Conservation (phyloP, 2,113 vertebrate species). For the Triplophysa dalaica region DNA sequence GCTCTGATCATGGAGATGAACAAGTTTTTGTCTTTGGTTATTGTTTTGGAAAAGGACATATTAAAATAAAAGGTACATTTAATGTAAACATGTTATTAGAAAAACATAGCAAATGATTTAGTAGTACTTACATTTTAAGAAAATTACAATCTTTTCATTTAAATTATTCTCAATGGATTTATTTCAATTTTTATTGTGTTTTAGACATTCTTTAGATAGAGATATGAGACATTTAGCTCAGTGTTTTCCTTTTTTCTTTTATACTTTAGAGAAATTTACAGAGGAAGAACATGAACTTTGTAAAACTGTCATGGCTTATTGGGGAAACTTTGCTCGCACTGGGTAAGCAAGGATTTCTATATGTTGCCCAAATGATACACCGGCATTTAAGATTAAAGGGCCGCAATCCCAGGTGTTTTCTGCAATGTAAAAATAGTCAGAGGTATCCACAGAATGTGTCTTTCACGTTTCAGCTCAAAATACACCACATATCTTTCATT, state of each 20-base stretch:
- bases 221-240: background rate
- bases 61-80: slow-evolving; percentile 21
- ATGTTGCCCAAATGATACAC: background rate
- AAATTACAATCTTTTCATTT: too few species aligned
- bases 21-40: slow-evolving; percentile 78
- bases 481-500: too few species aligned
- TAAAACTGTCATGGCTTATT: slow-evolving; percentile 72
- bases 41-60: slow-evolving; percentile 73
- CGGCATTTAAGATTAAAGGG: too few species aligned
- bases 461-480: too few species aligned
- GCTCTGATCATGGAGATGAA: slow-evolving; percentile 82
- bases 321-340: slow-evolving; percentile 76
- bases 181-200: background rate
- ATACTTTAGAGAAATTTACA: slow-evolving; percentile 54
- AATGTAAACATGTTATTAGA: too few species aligned
- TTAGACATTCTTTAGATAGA: background rate
- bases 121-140: too few species aligned
- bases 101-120: too few species aligned
- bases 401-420: too few species aligned
- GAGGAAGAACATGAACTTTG: slow-evolving; percentile 66
- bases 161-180: too few species aligned
- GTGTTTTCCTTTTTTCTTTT: background rate
- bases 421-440: too few species aligned
- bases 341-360: slow-evolving; percentile 62
- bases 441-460: too few species aligned